These are phyloP conservation scores for Gracilinanus agilis DNA, from an alignment of 2,113 vertebrate species.

Conservation along the genomic window DNA sequence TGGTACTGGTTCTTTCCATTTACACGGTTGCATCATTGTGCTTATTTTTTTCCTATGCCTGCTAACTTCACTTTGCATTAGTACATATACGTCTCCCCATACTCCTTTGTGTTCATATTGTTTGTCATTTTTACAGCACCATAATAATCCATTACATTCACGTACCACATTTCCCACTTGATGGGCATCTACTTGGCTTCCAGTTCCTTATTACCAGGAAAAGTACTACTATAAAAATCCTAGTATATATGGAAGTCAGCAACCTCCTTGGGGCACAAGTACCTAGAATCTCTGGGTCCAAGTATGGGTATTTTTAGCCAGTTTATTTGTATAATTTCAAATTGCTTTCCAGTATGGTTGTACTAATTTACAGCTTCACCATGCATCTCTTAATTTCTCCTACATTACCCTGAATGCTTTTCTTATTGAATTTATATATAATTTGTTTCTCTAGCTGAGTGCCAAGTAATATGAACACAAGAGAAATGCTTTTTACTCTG, in stretches of 20 bases:
- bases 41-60: background rate
- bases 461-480: background rate
- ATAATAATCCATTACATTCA: background rate
- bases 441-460: constrained; percentile 39
- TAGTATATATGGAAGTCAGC: background rate
- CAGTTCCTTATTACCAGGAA: background rate
- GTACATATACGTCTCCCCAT: background rate
- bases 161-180: background rate
- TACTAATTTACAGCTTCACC: background rate
- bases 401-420: constrained; percentile 47
- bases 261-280: background rate
- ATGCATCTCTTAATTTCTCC: constrained; percentile 51
- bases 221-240: background rate
- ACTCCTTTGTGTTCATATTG: background rate
- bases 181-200: background rate
- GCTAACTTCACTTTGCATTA: background rate
- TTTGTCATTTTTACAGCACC: too few species aligned
- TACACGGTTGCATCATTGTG: background rate
- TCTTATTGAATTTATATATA: constrained; percentile 38
- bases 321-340: background rate
- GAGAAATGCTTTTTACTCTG: background rate
- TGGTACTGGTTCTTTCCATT: background rate
- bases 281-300: background rate
- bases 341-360: background rate
- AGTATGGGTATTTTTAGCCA: background rate